Base-by-base conservation (phyloP, 2,797 vertebrate genomes). In the Rhinatrema bivittatum region DNA sequence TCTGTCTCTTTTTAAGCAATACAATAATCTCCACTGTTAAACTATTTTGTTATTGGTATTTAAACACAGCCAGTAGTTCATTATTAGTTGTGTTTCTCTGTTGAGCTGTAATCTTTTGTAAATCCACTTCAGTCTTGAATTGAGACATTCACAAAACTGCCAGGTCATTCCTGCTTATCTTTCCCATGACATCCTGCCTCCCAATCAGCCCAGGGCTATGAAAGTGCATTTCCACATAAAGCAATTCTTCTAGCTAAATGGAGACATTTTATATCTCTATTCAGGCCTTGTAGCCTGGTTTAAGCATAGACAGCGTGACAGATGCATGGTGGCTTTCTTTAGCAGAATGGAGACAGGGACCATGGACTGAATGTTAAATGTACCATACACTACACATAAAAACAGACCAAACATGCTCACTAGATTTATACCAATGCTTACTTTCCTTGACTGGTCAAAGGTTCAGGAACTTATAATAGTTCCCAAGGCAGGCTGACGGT, bases 171-270 rank as follows among this genome's bases (percentile, higher is more conserved):
- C 60, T 65, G 76, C 83, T 88, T 85, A 82, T 87, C 85, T 88
- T 90, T 90, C 85, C 85, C 86, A 89, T 87, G 87, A 87, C 85
- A 84, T 65, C 34, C 49, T 5, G 54, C 53, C 80, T 78, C 76
- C 73, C 70, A 42, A 62, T 13, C 69, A 59, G 62, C 39, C 52
- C 6, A 56, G 25, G 66, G 72, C 81, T 62, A 63, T 46, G 58
- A 25, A 70, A 42, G 49, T 50, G 46, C 53, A 49, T 68, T 60
- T 62, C 61, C 59, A 65, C 60, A 69, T 60, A 65, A 60, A 65
- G 62, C 53, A 57, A 65, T 88, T 87, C 78, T 89, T 72, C 75
- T 51, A 53, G 69, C 60, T 89, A 83, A 91, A 90, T 76, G 76
- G 76, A 82, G 75, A 80, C 70, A 68, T 81, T 78, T 77, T 72